phyloP scores from a whole-genome alignment of 2,113 vertebrate genomes.

The Grammomys surdaster region DNA sequence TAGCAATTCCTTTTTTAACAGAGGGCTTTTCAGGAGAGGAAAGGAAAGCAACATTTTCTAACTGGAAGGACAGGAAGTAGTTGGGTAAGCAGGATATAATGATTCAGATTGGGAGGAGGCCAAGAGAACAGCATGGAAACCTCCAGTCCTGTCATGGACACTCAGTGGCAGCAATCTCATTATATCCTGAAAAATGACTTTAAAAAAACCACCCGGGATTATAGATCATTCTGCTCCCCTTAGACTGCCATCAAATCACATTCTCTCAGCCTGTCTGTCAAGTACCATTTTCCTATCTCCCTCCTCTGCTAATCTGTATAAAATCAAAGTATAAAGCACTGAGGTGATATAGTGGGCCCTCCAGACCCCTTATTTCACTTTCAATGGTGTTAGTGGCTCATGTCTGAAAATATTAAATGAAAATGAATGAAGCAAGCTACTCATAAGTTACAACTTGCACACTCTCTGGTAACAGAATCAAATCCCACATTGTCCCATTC shows the following conservation, averaged over 20 bases:
- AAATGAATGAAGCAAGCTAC: not conserved
- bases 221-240: constrained; percentile 19
- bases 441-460: not conserved
- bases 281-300: not conserved
- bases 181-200: constrained; percentile 61
- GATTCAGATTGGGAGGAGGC: constrained; percentile 49
- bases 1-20: constrained; percentile 45
- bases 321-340: not conserved
- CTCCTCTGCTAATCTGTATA: not conserved
- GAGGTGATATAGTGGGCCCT: not conserved
- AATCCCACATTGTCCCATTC: not conserved
- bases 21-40: constrained; percentile 61
- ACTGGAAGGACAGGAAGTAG: constrained; percentile 46
- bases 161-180: not conserved
- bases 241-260: constrained; percentile 8
- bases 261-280: not conserved
- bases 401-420: not conserved
- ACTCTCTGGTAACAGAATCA: not conserved
- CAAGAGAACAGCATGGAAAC: constrained; percentile 33
- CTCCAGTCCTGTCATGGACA: not conserved
- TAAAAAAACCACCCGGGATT: constrained; percentile 65
- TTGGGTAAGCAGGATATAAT: constrained; percentile 62
- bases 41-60: constrained; percentile 61
- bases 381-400: not conserved
- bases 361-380: not conserved